Percentiles rank a stretch among this genome's conserved stretches.
These are phyloP conservation scores for Zaprionus ornatus DNA, from an alignment of 1,140 invertebrate genomes.

Conservation along the genomic window DNA sequence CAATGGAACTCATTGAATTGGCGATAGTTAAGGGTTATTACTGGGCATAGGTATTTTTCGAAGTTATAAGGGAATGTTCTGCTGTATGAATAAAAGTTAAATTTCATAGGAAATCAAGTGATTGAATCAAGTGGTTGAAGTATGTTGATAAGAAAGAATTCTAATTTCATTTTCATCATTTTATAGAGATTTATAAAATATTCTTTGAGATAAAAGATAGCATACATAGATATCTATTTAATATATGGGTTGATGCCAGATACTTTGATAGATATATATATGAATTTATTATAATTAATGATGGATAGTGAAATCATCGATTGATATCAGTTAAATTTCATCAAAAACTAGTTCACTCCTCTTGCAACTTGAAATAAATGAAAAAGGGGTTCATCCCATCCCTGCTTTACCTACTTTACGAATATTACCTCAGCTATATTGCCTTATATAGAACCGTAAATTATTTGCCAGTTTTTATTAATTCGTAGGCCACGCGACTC, in stretches of 20 bases:
- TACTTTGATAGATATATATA: too few relatives aligned
- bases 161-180: too few relatives aligned
- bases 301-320: too few relatives aligned
- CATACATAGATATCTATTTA: too few relatives aligned
- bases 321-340: background rate
- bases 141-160: too few relatives aligned
- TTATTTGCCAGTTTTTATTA: slow-evolving; percentile 45
- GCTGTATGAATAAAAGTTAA: too few relatives aligned
- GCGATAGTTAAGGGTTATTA: background rate
- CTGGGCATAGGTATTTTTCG: background rate
- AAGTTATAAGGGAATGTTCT: background rate
- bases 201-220: too few relatives aligned
- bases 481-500: slow-evolving; percentile 61
- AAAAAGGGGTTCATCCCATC: background rate
- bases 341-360: background rate
- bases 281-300: too few relatives aligned
- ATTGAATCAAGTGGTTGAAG: too few relatives aligned
- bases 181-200: too few relatives aligned
- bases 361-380: background rate
- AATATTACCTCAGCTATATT: slow-evolving; percentile 1
- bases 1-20: slow-evolving; percentile 1
- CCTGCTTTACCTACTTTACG: background rate
- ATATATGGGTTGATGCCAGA: too few relatives aligned
- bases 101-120: too few relatives aligned
- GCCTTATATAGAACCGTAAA: slow-evolving; percentile 22